A percentile compares a stretch with the other conserved stretches of the same genome.
phyloP scores from a whole-genome alignment of 2,797 vertebrate genomes.

The Lutjanus argentimaculatus region DNA sequence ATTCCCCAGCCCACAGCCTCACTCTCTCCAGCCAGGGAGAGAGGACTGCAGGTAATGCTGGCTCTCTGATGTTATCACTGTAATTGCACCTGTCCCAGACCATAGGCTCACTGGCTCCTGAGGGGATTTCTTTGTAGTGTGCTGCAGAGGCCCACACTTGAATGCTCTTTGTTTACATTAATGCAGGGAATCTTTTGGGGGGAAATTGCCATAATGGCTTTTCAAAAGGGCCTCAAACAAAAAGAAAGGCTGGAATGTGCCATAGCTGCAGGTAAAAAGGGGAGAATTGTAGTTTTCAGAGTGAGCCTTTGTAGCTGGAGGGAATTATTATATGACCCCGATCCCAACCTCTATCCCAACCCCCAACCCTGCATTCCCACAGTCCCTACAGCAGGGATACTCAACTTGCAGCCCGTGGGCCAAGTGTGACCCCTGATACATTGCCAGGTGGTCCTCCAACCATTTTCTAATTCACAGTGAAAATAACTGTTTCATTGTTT shows the following conservation, averaged over 20 bases:
- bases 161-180: slow-evolving; percentile 89
- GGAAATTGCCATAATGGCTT: slow-evolving; percentile 84
- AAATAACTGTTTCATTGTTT: too few relatives aligned
- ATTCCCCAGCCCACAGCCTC: slow-evolving; percentile 58
- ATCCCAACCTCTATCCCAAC: slow-evolving; percentile 27
- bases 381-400: neutral
- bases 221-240: slow-evolving; percentile 80
- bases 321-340: slow-evolving; percentile 73
- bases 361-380: slow-evolving; percentile 52
- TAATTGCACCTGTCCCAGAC: slow-evolving; percentile 89
- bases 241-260: slow-evolving; percentile 67
- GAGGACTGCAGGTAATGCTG: slow-evolving; percentile 76
- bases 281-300: slow-evolving; percentile 58
- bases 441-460: too few relatives aligned
- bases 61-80: slow-evolving; percentile 87
- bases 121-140: slow-evolving; percentile 85
- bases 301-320: slow-evolving; percentile 37
- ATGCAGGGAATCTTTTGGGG: slow-evolving; percentile 79
- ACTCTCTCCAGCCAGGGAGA: slow-evolving; percentile 66
- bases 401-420: too few relatives aligned
- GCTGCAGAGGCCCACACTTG: slow-evolving; percentile 81
- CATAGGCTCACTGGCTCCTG: slow-evolving; percentile 77
- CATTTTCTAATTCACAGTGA: too few relatives aligned
- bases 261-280: slow-evolving; percentile 74
- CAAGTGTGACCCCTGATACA: too few relatives aligned